Evolutionary conservation across 2,113 vertebrate species (phyloP).

Genomic region (Chamaea fasciata): DNA sequence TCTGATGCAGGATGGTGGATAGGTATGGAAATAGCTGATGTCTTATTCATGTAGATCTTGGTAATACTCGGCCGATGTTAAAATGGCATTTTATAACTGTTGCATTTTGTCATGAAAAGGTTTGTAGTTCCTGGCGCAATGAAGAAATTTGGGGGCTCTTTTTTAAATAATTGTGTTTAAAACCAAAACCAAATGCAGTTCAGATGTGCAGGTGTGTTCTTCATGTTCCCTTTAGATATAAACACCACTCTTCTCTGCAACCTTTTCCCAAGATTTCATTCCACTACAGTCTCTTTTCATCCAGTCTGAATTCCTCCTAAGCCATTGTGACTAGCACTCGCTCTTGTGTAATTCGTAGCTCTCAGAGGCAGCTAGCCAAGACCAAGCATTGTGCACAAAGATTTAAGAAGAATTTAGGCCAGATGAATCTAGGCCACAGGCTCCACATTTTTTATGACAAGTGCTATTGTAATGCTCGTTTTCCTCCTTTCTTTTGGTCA

Average conservation of each 20-base stretch:
- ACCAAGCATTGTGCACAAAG: not conserved
- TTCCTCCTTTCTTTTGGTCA: not conserved
- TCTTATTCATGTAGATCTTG: not conserved
- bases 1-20: not conserved
- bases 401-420: constrained; percentile 48
- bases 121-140: not conserved
- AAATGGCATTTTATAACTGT: not conserved
- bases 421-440: constrained; percentile 39
- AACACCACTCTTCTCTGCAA: not conserved
- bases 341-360: not conserved
- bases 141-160: not conserved
- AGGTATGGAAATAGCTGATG: not conserved
- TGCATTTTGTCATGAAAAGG: not conserved
- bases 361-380: constrained; percentile 25
- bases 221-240: not conserved
- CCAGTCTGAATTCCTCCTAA: not conserved
- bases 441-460: not conserved
- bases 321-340: not conserved
- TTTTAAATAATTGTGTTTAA: not conserved
- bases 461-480: not conserved
- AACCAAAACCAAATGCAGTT: not conserved
- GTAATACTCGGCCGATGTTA: not conserved
- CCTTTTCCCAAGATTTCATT: not conserved
- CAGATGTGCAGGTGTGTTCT: not conserved
- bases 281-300: not conserved